Evolutionary conservation across 2,888 invertebrate species (phyloP), one percentile per base, ranked within the genome.

Genomic region (Aromia moschata): DNA sequence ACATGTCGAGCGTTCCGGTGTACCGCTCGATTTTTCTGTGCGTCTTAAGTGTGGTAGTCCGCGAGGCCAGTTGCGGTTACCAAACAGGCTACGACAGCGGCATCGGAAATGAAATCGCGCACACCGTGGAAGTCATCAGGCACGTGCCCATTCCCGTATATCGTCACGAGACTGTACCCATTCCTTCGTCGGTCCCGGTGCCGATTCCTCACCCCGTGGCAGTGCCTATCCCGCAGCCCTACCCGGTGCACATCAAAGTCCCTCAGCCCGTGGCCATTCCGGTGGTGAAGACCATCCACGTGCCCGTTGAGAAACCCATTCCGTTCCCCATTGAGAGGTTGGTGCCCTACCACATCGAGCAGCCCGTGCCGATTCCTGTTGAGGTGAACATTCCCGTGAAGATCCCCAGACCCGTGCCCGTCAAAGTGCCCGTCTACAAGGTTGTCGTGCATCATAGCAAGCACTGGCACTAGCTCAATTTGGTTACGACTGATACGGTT

Each of bases 221-320:
- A 0, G 84, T 89, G n/a, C 89, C 89, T 9, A 79, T 89, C 53
- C 87, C 88, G 0, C 88, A 89, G 62, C 88, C 88, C 0, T 86
- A 89, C 17, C 89, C 89, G 0, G 88, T 89, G 1, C 87, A 87
- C 30, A 82, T 89, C 0, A 89, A 89, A 0, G 87, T 90, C 0
- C 85, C 88, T 0, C 88, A 87, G 67, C 88, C 89, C 0, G 83
- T 89, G 0, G 87, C 89, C 0, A 86, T 89, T 1, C 89, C 89
- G 0, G 83, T 89, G 1, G 81, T 89, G 17, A 89, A 88, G 72
- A 89, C 89, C 65, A 83, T 90, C 0, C 84, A 86, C 0, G 84
- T 89, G 15, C 89, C 89, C 0, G 86, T 90, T 0, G 89, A 90
- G 69, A 90, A 89, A 73, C 89, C 89, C 15, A 88, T 89, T 1